Percentiles rank a stretch among this genome's conserved stretches.
These are phyloP conservation scores for Arothron firmamentum DNA, from an alignment of 2,113 vertebrate genomes.

Conservation along the genomic window DNA sequence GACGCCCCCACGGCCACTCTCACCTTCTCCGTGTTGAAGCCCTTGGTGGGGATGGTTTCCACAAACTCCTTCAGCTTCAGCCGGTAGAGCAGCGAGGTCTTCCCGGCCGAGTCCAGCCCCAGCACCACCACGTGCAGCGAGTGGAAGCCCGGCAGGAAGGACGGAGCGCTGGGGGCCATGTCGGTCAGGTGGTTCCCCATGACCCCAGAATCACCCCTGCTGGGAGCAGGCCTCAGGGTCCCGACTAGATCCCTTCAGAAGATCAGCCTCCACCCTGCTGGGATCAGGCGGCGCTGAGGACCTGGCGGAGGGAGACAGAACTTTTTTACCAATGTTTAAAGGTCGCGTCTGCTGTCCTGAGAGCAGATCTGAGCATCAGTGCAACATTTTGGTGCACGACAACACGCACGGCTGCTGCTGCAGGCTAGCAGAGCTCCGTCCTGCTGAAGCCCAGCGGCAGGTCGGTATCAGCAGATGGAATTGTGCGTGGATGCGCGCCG, in stretches of 20 bases:
- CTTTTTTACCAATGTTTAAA: too few species aligned
- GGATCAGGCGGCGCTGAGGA: slow-evolving; percentile 45
- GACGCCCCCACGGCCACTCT: slow-evolving; percentile 79
- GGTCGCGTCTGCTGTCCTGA: too few species aligned
- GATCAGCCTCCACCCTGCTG: slow-evolving; percentile 1
- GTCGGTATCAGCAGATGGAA: too few species aligned
- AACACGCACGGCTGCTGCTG: too few species aligned
- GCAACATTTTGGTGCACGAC: too few species aligned
- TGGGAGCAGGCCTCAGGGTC: slow-evolving; percentile 42
- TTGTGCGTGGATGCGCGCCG: slow-evolving; percentile 20
- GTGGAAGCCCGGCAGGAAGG: slow-evolving; percentile 82
- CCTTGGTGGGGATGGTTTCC: slow-evolving; percentile 86
- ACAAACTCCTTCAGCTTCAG: slow-evolving; percentile 90
- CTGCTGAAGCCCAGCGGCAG: slow-evolving; percentile 47
- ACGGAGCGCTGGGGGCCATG: slow-evolving; percentile 76
- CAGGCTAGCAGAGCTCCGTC: slow-evolving; percentile 42
- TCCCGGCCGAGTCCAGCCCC: slow-evolving; percentile 85
- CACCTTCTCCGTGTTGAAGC: slow-evolving; percentile 90
- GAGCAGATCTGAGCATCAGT: too few species aligned
- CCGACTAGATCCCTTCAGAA: slow-evolving; percentile 39
- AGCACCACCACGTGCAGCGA: slow-evolving; percentile 84
- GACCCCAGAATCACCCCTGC: slow-evolving; percentile 52
- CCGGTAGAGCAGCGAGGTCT: slow-evolving; percentile 86
- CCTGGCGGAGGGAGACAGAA: slow-evolving; percentile 26
- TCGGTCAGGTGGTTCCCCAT: slow-evolving; percentile 91